Evolutionary conservation across 2,113 vertebrate genomes (phyloP).

Genomic region (Scalopus aquaticus): DNA sequence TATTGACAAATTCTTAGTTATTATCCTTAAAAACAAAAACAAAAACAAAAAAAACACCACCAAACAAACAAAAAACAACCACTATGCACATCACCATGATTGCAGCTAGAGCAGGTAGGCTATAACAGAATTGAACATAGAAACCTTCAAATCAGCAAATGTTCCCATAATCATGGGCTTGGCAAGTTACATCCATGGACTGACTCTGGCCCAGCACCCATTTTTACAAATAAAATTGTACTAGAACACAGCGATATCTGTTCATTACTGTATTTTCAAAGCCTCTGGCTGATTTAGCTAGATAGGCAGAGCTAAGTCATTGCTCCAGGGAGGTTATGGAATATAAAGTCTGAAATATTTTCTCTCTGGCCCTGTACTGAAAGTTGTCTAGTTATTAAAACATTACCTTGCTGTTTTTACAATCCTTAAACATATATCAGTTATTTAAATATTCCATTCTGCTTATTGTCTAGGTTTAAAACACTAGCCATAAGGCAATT

Average conservation of each 20-base stretch:
- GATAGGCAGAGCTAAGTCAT: background rate
- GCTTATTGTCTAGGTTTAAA: background rate
- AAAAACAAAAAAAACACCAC: too few relatives aligned
- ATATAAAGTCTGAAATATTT: background rate
- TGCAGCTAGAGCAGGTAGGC: background rate
- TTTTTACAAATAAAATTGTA: background rate
- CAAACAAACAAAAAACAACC: too few relatives aligned
- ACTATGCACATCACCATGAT: background rate
- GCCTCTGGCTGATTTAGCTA: background rate
- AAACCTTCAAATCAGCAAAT: background rate
- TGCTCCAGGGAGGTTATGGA: background rate
- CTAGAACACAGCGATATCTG: background rate
- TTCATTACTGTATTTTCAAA: background rate
- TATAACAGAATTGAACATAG: background rate
- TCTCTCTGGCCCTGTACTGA: background rate
- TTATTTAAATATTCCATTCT: background rate
- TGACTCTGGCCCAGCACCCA: background rate
- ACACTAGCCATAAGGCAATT: background rate
- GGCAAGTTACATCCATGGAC: background rate
- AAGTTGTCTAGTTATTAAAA: background rate
- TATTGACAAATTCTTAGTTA: constrained; percentile 43
- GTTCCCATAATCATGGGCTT: background rate
- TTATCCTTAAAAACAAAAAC: background rate
- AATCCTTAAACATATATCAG: background rate
- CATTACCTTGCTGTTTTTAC: background rate